A percentile compares a stretch with the other conserved stretches of the same genome.
Conservation (phyloP, 2,888 invertebrate genomes). For the Amphipoea lucens region DNA sequence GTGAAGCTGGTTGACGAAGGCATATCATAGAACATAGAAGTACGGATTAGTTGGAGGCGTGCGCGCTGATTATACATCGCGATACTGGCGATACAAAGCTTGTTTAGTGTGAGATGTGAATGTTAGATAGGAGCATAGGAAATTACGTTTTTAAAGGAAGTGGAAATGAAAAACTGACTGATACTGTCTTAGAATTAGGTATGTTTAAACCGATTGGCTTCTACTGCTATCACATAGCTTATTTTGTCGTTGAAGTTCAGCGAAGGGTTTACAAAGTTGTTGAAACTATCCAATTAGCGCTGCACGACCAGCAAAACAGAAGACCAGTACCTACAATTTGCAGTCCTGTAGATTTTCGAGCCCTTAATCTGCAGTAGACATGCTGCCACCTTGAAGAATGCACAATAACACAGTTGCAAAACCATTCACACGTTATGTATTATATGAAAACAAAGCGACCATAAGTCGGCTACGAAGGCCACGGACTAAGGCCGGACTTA, state of each 20-base stretch:
- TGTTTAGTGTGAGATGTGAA: slow-evolving; percentile 16
- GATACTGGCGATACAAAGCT: slow-evolving; percentile 31
- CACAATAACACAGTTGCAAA: slow-evolving; percentile 72
- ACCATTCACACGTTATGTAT: slow-evolving; percentile 77
- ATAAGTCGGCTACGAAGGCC: slow-evolving; percentile 77
- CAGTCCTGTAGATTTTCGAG: neutral
- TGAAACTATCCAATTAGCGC: neutral
- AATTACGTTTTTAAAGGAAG: slow-evolving; percentile 41
- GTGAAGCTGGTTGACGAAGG: slow-evolving; percentile 57
- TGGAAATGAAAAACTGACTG: slow-evolving; percentile 12
- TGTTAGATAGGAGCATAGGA: slow-evolving; percentile 36
- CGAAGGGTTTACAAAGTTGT: neutral
- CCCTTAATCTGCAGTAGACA: slow-evolving; percentile 49
- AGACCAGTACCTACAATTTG: neutral
- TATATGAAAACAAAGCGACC: slow-evolving; percentile 76
- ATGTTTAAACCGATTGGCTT: neutral
- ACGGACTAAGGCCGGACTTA: slow-evolving; percentile 70
- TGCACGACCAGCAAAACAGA: neutral
- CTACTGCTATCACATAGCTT: neutral
- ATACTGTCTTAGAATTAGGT: neutral
- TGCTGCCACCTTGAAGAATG: slow-evolving; percentile 64
- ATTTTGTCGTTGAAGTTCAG: neutral
- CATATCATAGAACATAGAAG: slow-evolving; percentile 33
- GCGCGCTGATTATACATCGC: slow-evolving; percentile 7
- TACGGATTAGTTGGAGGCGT: slow-evolving; percentile 26